phyloP scores from a whole-genome alignment of 1,140 invertebrate species.

The Bombus sylvicola region DNA sequence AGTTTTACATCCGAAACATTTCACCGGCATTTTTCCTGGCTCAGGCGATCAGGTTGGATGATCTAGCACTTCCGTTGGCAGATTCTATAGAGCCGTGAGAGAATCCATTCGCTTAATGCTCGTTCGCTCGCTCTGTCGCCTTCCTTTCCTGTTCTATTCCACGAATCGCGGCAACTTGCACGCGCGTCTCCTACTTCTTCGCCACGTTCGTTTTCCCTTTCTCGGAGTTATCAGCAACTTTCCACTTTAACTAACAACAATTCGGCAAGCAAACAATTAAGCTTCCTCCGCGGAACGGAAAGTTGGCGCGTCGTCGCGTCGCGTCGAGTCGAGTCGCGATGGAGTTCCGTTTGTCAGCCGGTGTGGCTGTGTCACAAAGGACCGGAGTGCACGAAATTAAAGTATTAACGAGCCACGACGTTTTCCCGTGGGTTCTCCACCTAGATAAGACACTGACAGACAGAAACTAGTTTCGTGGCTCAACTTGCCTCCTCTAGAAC shows the following conservation, averaged over 20 bases:
- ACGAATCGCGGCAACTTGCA: no score
- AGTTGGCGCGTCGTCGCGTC: constrained; percentile 56
- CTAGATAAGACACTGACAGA: constrained; percentile 56
- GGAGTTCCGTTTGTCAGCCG: constrained; percentile 46
- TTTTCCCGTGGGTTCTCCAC: constrained; percentile 34
- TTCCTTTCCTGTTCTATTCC: background rate
- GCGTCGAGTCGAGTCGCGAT: background rate
- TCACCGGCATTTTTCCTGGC: background rate
- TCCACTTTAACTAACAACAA: constrained; percentile 80
- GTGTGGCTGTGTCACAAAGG: constrained; percentile 39
- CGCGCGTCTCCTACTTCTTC: no score
- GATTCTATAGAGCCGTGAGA: constrained; percentile 18
- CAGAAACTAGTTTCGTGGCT: constrained; percentile 54
- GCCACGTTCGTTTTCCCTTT: constrained; percentile 21
- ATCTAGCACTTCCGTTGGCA: constrained; percentile 11
- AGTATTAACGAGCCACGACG: constrained; percentile 63
- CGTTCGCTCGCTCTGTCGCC: background rate
- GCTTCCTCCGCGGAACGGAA: constrained; percentile 62
- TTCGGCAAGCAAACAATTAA: constrained; percentile 79
- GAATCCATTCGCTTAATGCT: constrained; percentile 39
- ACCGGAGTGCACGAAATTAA: constrained; percentile 57
- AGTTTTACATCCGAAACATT: constrained; percentile 46
- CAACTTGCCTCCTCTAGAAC: background rate
- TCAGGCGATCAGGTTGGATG: constrained; percentile 20
- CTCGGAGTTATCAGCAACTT: constrained; percentile 79